Evolutionary conservation across 1,140 invertebrate species (phyloP), one percentile per base, ranked within the genome.

Genomic region (Lordiphosa mommai): DNA sequence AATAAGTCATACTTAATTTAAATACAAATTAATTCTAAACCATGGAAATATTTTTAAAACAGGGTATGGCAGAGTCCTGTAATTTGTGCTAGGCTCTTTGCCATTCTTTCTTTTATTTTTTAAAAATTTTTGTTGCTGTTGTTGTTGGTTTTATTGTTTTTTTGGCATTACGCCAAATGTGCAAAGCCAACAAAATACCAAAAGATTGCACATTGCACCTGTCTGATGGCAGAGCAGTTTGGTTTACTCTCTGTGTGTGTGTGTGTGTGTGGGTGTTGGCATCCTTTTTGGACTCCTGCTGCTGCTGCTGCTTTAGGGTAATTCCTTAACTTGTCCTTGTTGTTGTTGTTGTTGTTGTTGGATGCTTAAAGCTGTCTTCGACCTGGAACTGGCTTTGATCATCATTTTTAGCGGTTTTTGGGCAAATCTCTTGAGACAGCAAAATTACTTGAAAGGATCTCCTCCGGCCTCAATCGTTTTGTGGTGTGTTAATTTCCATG

Each of bases 151-250:
- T 70, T 65, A 48, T 41, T 55, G 50, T 65, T 69, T 72, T 61
- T 59, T 84, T 84, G 77, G 77, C 77, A 77, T 84, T 84, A 84
- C 53, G 79, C 77, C 77, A 84, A 84, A 84, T 85, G 72, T 77
- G 68, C 69, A 84, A 84, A 84, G 77, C 77, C 77, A 84, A 84
- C 77, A 84, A 84, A 84, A 84, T 84, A 84, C 79, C 79, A 77
- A 84, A 84, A 84, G 77, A 84, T 84, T 84, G 77, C 79, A 84
- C 77, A 72, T 72, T 85, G 77, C 72, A 84, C 72, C 77, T 82
- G 76, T 76, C 77, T 60, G 64, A 66, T 13, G 27, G 14, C 16
- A 14, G 16, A 63, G 58, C 38, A 40, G 61, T 79, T 72, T 74
- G 61, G 65, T 82, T 80, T 77, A 57, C 53, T 33, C 8, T 23